Evolutionary conservation across 2,888 invertebrate species (phyloP), one percentile per base, ranked within the genome.

Genomic region (Nephrocerus scutellatus): DNA sequence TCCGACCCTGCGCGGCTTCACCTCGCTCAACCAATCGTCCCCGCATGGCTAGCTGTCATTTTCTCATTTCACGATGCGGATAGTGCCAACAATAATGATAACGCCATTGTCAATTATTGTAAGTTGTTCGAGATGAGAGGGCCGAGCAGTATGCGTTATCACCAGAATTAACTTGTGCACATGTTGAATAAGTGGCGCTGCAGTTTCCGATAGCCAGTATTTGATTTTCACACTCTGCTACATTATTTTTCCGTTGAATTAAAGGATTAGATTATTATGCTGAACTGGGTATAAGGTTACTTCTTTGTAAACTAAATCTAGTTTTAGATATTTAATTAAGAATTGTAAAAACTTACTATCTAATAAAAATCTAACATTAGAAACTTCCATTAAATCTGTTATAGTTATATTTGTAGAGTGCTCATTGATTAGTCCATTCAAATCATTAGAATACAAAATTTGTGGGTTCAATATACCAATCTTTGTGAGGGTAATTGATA

Each of bases 311-410:
- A 31, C 31, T 36, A 32, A 15, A 16, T 16, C 28, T 34, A 33
- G 37, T 29, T 25, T 32, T 22, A 36, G 41, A 23, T 36, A 36
- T 16, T 30, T 36, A 20, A 40, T 40, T 40, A 40, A 18, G 15
- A 36, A 40, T 30, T 30, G 24, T 14, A 40, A 15, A 19, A 31
- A 16, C n/a, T 39, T 23, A 29, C 30, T 16, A 36, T 31, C 25
- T 39, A 28, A 20, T 22, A 37, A 15, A 18, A 40, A 24, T 30
- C 30, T 36, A 22, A 43, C 14, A 12, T 10, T n/a, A 21, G 41
- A 25, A 14, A 41, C 38, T 35, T 41, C 41, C 31, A 41, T 39
- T 32, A 39, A 23, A n/a, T 39, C 33, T 19, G 43, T 36, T 30
- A 43, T n/a, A 19, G 29, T 43, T 16, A 33, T 23, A 30, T 40